Evolutionary conservation across 2,888 invertebrate genomes (phyloP).

Genomic region (Dromius quadrimaculatus): DNA sequence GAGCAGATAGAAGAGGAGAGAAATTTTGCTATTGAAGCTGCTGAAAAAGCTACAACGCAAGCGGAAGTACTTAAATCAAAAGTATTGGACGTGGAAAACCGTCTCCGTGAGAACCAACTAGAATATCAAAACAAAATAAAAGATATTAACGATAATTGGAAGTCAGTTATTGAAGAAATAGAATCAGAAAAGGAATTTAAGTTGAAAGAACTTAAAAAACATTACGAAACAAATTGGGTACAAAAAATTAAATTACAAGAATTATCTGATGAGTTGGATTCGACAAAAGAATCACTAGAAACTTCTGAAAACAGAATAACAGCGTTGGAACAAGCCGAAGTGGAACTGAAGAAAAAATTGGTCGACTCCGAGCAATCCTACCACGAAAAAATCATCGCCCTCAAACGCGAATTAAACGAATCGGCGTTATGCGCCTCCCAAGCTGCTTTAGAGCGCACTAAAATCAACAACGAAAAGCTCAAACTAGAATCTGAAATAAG

Average conservation of each 20-base stretch:
- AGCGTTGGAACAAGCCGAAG: slow-evolving; percentile 60
- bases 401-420: slow-evolving; percentile 78
- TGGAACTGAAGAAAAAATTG: slow-evolving; percentile 60
- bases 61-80: slow-evolving; percentile 56
- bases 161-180: slow-evolving; percentile 51
- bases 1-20: slow-evolving; percentile 44
- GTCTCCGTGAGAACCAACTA: slow-evolving; percentile 53
- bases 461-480: slow-evolving; percentile 78
- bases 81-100: slow-evolving; percentile 54
- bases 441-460: slow-evolving; percentile 79
- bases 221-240: slow-evolving; percentile 70
- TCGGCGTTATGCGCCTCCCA: slow-evolving; percentile 81
- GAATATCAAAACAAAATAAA: slow-evolving; percentile 55
- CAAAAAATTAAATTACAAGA: slow-evolving; percentile 67
- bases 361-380: slow-evolving; percentile 62
- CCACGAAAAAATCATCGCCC: slow-evolving; percentile 69
- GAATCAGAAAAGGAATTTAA: slow-evolving; percentile 58
- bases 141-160: slow-evolving; percentile 58
- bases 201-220: slow-evolving; percentile 64
- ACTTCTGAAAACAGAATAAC: slow-evolving; percentile 66
- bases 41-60: slow-evolving; percentile 57
- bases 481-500: slow-evolving; percentile 75
- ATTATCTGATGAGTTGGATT: slow-evolving; percentile 66
- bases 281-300: slow-evolving; percentile 65
- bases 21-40: slow-evolving; percentile 57